Evolutionary conservation across 2,113 vertebrate genomes (phyloP), one percentile per base, ranked within the genome.

Genomic region (Triplophysa dalaica): DNA sequence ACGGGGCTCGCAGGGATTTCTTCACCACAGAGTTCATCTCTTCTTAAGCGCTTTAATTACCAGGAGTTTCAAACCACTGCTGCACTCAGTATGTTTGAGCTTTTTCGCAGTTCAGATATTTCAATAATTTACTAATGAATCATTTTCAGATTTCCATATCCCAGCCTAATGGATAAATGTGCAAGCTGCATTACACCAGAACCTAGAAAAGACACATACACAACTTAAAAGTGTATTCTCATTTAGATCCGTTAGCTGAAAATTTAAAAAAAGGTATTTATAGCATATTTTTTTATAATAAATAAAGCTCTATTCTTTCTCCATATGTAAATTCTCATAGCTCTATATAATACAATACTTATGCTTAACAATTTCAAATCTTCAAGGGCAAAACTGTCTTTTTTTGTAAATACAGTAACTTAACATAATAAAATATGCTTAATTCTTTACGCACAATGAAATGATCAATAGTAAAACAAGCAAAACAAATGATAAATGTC

Each of bases 1-100:
- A 75, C 0, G 92, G 89, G 14, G 85, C 85, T 0, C 90, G 85
- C 29, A 92, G 77, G 0, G 86, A 89, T 60, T 84, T 90, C 76
- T 77, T 70, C 24, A 81, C 52, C 1, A 88, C 17, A 1, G 91
- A 80, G 60, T 89, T 87, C 92, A 91, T 92, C 8, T 13, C 70
- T 5, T 2, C 2, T 21, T 45, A 10, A 33, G 22, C 24, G 2
- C 43, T 21, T 19, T 41, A 2, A 21, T 56, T 56, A 17, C 52
- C 17, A 19, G 52, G 6, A 52, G 14, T 21, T n/a, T 21, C 2
- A 21, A 58, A 21, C 7, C n/a, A 19, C 19, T 58, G 9, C 8
- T n/a, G n/a, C 7, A 58, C 54, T 11, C 3, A n/a, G 19, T 17
- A n/a, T 24, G n/a, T 61, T 63, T 4, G 61, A n/a, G 43, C 12